These are phyloP conservation scores for Ahaetulla prasina DNA, from an alignment of 2,113 vertebrate genomes.

Conservation along the genomic window DNA sequence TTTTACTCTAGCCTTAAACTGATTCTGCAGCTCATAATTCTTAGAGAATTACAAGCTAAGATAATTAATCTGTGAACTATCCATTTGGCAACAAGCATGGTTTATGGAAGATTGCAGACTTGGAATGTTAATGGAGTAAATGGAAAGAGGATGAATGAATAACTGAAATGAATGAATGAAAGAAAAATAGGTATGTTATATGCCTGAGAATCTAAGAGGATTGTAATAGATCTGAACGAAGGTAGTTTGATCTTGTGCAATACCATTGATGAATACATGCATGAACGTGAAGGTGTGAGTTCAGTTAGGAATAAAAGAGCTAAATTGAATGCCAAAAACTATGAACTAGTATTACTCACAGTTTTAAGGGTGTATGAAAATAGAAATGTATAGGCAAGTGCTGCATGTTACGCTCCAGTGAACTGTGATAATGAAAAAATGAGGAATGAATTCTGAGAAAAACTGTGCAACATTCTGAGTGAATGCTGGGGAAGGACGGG, in stretches of 20 bases:
- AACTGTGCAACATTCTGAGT: not conserved
- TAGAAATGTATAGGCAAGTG: not conserved
- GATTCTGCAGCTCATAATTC: not conserved
- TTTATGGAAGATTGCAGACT: not conserved
- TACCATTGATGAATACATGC: not conserved
- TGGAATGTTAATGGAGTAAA: not conserved
- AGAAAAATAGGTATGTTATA: not conserved
- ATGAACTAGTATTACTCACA: not conserved
- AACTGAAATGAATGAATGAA: not conserved
- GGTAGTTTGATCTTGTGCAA: not conserved
- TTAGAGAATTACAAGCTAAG: not conserved
- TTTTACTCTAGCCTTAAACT: not conserved
- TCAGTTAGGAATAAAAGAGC: not conserved
- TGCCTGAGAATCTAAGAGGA: not conserved
- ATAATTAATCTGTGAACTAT: not conserved
- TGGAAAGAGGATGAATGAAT: not conserved
- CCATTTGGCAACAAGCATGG: not conserved
- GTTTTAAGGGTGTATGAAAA: not conserved
- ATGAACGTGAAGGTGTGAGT: not conserved
- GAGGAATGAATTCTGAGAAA: not conserved
- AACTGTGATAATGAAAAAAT: not conserved
- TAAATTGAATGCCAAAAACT: not conserved
- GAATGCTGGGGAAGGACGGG: not conserved
- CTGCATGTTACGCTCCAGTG: not conserved
- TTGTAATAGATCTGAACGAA: not conserved